Evolutionary conservation across 2,113 vertebrate genomes (phyloP), one percentile per base, ranked within the genome.

Genomic region (Myotis lucifugus): DNA sequence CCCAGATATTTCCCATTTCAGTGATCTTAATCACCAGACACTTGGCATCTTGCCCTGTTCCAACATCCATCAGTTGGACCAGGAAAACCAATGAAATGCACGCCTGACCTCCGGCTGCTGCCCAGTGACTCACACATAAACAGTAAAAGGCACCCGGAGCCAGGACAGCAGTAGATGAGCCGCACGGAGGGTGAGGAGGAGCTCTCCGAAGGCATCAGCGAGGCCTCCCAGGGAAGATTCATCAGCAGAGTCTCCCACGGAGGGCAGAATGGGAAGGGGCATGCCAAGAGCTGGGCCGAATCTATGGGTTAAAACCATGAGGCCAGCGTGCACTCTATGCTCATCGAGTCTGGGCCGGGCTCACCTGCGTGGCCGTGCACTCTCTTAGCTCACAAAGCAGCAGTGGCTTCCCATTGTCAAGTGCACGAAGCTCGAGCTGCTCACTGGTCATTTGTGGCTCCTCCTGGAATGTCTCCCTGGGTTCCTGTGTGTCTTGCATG

Each of bases 391-490:
- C 37, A 37, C 7, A 66, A 42, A 25, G 56, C 56, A 59, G 56
- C 56, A 59, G 56, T 59, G 40, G 48, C 18, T 67, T 18, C 59
- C 67, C 40, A 4, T 21, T 6, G 34, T 21, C 81, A 32, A 25
- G 56, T 59, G 1, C 42, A 13, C 23, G 52, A 32, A 11, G 5
- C 9, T 13, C 46, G n/a, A 12, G 27, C 52, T 23, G 12, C 32
- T 18, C 34, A 2, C 56, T 42, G 56, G 50, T 25, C 18, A 7
- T 11, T 32, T 3, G 9, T 0, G 37, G 27, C 8, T 17, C 56
- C 73, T 70, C 48, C 0, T 2, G 15, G 2, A 4, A 0, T 2
- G 11, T 56, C 64, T 74, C 67, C 8, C 1, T 15, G 13, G n/a
- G 46, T 40, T 70, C 37, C 56, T 23, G 5, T 9, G 5, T 3